Conservation (phyloP, 2,797 vertebrate genomes). For the Neoniphon sammara region DNA sequence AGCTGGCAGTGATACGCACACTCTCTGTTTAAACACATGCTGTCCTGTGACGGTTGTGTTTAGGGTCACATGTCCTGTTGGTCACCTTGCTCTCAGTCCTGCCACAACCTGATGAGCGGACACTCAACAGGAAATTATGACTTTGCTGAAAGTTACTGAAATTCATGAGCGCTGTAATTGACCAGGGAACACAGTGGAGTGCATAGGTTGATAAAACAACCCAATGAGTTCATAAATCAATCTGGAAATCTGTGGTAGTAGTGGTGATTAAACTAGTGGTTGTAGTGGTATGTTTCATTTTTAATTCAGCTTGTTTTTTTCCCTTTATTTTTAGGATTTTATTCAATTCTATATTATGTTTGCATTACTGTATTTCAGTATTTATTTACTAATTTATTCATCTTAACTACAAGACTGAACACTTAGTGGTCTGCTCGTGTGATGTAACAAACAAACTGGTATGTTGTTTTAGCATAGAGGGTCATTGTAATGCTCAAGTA, state of each 20-base stretch:
- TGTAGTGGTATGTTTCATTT: background rate
- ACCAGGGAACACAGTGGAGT: background rate
- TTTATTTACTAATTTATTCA: no score
- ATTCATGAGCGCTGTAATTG: background rate
- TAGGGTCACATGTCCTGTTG: background rate
- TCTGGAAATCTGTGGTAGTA: slow-evolving; percentile 2
- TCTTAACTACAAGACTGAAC: no score
- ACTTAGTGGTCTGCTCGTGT: no score
- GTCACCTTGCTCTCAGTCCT: slow-evolving; percentile 4
- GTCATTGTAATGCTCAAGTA: no score
- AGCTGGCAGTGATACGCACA: no score
- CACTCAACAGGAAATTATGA: background rate
- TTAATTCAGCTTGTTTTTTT: no score
- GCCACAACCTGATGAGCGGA: background rate
- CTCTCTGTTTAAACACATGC: background rate
- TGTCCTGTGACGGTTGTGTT: no score
- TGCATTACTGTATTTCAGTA: no score
- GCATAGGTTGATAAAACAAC: background rate
- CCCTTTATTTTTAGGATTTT: no score
- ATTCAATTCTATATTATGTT: no score
- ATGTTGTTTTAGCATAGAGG: no score
- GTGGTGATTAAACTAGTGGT: slow-evolving; percentile 14
- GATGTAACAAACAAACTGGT: no score
- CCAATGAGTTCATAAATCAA: slow-evolving; percentile 4
- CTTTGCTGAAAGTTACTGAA: background rate